Base-by-base conservation (phyloP, 1,140 invertebrate species). In the Ptiloglossa arizonensis region DNA sequence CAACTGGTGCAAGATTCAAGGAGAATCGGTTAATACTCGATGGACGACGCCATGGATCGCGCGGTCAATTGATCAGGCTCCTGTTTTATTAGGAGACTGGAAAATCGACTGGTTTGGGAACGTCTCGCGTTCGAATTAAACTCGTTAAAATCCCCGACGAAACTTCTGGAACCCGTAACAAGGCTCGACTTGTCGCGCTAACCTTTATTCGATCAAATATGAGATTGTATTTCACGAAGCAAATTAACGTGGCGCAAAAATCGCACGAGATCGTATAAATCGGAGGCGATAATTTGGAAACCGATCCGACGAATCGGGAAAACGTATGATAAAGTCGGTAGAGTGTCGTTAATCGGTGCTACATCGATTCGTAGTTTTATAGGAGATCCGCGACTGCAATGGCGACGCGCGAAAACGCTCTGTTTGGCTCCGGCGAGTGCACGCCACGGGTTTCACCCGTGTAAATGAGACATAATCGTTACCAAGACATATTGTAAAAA, bases 101-200 rank as follows among this genome's bases (percentile, higher is more conserved):
- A 83, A 86, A 88, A 89, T 84, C 60, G 62, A 54, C 80, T 90
- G 82, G 83, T 89, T 88, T 89, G 79, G 80, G 76, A 84, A 82
- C 63, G 79, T 79, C 86, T 86, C 77, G 74, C 73, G 77, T 81
- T 72, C 80, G 82, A 59, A 90, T 88, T 79, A 79, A 72, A 64
- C 56, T 86, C 85, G 80, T 90, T 89, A 87, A 84, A 72, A 76
- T 86, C 75, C 72, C 32, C 29, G 67, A n/a, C 29, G 46, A 41
- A 74, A 76, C 56, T 66, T 67, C 66, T 82, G 52, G 60, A 81
- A 71, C 57, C 73, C 62, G 64, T 62, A 74, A 60, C 24, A 50
- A 11, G 62, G 54, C 48, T 35, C 48, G 17, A 38, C 35, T 63
- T 60, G 79, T 81, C 60, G 68, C 60, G 22, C 79, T 70, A 52